Conservation (phyloP, 2,888 invertebrate genomes). For the Drosophila fungiperda region DNA sequence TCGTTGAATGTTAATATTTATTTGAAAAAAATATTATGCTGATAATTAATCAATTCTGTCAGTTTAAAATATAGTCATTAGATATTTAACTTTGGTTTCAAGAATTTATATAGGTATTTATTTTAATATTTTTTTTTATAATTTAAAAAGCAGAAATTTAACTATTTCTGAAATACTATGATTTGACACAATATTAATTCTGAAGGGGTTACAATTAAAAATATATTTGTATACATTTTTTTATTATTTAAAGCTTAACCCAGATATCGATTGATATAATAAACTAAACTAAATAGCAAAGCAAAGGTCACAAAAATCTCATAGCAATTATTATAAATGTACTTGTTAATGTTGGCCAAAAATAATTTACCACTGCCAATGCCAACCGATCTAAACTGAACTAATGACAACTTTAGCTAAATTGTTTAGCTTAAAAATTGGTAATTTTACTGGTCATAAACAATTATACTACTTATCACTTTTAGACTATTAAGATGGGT, state of each 20-base stretch:
- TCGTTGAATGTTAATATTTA: background rate
- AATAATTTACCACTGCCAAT: background rate
- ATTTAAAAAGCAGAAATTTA: background rate
- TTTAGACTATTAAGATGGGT: conserved; percentile 27
- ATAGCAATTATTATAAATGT: background rate
- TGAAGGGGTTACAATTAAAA: background rate
- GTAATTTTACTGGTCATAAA: background rate
- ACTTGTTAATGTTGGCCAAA: background rate
- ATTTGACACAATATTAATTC: background rate
- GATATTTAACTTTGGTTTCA: too few relatives aligned
- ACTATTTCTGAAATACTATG: too few relatives aligned
- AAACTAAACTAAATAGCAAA: background rate
- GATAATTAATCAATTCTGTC: background rate
- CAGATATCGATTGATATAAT: background rate
- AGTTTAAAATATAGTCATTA: background rate
- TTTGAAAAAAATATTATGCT: background rate
- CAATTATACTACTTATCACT: background rate
- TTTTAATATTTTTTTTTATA: too few relatives aligned
- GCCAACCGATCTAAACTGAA: background rate
- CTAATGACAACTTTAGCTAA: background rate
- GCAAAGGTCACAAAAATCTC: background rate
- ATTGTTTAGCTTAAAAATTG: background rate
- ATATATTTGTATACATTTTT: background rate
- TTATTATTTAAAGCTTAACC: background rate
- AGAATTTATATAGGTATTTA: too few relatives aligned